A percentile compares a stretch with the other conserved stretches of the same genome.
Evolutionary conservation across 2,797 vertebrate species (phyloP).

Genomic region (Neosilurus mollespiculum): DNA sequence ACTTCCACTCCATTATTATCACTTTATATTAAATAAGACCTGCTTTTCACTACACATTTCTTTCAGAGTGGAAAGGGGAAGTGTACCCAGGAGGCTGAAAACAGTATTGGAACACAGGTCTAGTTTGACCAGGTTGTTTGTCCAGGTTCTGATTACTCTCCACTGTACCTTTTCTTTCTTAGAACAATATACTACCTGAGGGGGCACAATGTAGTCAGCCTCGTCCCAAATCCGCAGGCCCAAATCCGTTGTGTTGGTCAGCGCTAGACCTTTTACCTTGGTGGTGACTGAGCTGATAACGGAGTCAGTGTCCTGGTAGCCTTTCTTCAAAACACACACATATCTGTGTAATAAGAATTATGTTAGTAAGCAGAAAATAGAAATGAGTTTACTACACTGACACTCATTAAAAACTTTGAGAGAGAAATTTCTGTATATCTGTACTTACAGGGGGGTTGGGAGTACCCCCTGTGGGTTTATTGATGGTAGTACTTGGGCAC

Average conservation of each 20-base stretch:
- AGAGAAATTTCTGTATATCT: no score
- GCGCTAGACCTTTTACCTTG: constrained; percentile 80
- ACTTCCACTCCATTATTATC: not conserved
- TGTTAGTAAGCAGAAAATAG: not conserved
- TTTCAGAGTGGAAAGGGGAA: not conserved
- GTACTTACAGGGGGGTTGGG: no score
- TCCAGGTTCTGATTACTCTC: not conserved
- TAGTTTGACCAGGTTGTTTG: not conserved
- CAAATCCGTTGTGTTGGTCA: constrained; percentile 56
- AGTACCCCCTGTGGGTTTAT: no score
- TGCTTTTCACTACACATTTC: not conserved
- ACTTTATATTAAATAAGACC: not conserved
- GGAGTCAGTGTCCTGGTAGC: constrained; percentile 78
- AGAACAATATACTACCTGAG: constrained; percentile 70
- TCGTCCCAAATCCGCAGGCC: constrained; percentile 73
- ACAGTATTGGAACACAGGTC: not conserved
- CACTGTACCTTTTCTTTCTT: constrained; percentile 44
- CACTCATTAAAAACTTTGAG: no score
- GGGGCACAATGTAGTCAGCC: constrained; percentile 75
- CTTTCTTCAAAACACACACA: constrained; percentile 69
- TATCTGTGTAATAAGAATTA: constrained; percentile 42
- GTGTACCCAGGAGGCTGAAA: not conserved
- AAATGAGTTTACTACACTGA: not conserved
- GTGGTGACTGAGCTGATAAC: constrained; percentile 80
- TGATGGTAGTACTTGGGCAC: no score